Percentiles rank a stretch among this genome's conserved stretches.
Conservation (phyloP, 2,797 vertebrate genomes). For the Eutrigla gurnardus region DNA sequence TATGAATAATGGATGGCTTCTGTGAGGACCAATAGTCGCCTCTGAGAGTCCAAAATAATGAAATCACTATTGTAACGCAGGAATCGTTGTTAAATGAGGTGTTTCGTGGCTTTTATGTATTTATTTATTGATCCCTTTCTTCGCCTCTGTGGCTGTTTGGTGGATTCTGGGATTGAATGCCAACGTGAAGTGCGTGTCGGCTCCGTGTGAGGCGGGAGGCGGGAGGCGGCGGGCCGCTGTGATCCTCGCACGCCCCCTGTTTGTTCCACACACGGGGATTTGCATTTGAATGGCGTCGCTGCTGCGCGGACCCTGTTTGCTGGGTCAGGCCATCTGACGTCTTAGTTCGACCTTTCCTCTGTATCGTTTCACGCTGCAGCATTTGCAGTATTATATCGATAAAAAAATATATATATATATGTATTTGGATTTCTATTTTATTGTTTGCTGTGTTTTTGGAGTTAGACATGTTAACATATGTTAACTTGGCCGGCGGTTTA, state of each 20-base stretch:
- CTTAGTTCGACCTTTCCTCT: conserved; percentile 33
- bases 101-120: too few species aligned
- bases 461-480: too few species aligned
- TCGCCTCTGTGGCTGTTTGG: not conserved
- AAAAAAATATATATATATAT: too few species aligned
- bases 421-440: too few species aligned
- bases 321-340: conserved; percentile 30
- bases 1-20: not conserved
- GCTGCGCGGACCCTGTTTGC: conserved; percentile 52
- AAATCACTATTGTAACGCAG: too few species aligned
- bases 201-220: conserved; percentile 66
- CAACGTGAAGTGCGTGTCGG: conserved; percentile 68
- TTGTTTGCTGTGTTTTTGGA: too few species aligned
- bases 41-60: not conserved
- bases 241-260: conserved; percentile 70
- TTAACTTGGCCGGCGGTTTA: too few species aligned
- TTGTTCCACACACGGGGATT: conserved; percentile 70
- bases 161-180: conserved; percentile 53
- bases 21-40: not conserved
- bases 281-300: conserved; percentile 69
- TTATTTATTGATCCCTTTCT: too few species aligned
- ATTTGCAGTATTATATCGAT: not conserved
- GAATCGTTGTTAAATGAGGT: too few species aligned
- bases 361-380: conserved; percentile 11
- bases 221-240: conserved; percentile 56